Evolutionary conservation across 2,888 invertebrate genomes (phyloP).

Genomic region (Cryptosula pallasiana): DNA sequence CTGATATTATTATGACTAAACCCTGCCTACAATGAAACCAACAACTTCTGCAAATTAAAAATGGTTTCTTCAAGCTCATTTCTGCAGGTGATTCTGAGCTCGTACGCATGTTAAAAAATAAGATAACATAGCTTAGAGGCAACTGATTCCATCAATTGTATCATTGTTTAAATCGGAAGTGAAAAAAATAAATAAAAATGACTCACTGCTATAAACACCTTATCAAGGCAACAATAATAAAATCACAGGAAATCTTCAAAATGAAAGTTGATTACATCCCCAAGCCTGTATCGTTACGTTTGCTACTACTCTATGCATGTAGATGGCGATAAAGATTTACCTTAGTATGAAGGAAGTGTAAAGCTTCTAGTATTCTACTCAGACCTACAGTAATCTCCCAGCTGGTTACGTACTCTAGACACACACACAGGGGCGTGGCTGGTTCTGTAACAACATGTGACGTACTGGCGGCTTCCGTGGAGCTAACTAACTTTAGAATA

Average conservation of each 20-base stretch:
- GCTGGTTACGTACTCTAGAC: conserved; percentile 64
- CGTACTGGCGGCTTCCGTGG: conserved; percentile 71
- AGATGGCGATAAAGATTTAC: too few relatives aligned
- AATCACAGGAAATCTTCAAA: too few relatives aligned
- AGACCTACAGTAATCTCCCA: conserved; percentile 80
- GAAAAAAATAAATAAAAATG: background rate
- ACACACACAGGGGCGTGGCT: conserved; percentile 68
- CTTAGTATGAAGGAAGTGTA: conserved; percentile 77
- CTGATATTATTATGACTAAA: conserved; percentile 75
- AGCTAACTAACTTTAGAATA: conserved; percentile 74
- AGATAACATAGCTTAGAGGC: too few relatives aligned
- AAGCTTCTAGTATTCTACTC: conserved; percentile 71
- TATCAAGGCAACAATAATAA: too few relatives aligned
- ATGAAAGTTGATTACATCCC: too few relatives aligned
- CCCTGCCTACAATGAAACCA: conserved; percentile 41
- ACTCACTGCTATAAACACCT: background rate
- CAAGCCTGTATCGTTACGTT: too few relatives aligned
- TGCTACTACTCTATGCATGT: too few relatives aligned
- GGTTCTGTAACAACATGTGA: conserved; percentile 76
- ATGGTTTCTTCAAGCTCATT: too few relatives aligned
- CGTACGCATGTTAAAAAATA: too few relatives aligned
- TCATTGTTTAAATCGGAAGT: background rate
- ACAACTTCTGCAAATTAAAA: too few relatives aligned
- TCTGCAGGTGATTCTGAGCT: too few relatives aligned
- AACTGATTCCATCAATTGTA: too few relatives aligned